phyloP scores from a whole-genome alignment of 2,888 invertebrate genomes.

The Charanyca ferruginea region DNA sequence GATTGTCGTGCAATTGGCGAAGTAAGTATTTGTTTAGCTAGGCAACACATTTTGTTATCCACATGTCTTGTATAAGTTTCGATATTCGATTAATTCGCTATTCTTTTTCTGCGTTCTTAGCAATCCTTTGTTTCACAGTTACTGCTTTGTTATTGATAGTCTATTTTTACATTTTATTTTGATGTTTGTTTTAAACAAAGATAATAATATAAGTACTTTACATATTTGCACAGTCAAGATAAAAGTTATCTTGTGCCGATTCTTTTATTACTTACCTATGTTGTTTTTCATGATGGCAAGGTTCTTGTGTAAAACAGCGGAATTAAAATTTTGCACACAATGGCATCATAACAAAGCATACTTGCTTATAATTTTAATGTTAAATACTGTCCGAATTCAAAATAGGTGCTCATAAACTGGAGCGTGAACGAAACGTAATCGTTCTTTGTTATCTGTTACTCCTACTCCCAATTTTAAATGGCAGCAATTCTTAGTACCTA shows the following conservation, averaged over 20 bases:
- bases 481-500: background rate
- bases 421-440: slow-evolving; percentile 22
- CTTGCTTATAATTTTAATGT: slow-evolving; percentile 1
- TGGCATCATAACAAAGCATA: slow-evolving; percentile 6
- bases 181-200: slow-evolving; percentile 13
- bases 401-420: slow-evolving; percentile 10
- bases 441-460: slow-evolving; percentile 23
- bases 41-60: background rate
- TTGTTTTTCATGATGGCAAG: slow-evolving; percentile 28
- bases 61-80: no score
- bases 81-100: no score
- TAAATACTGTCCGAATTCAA: slow-evolving; percentile 4
- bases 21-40: background rate
- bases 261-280: slow-evolving; percentile 32
- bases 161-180: slow-evolving; percentile 36
- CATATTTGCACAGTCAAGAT: slow-evolving; percentile 32
- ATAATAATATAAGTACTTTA: background rate
- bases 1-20: background rate
- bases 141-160: slow-evolving; percentile 3
- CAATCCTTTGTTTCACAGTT: slow-evolving; percentile 6
- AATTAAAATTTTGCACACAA: slow-evolving; percentile 15
- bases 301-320: slow-evolving; percentile 9
- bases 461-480: background rate
- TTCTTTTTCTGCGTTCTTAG: background rate
- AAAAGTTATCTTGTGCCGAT: slow-evolving; percentile 37